phyloP scores from a whole-genome alignment of 1,140 invertebrate genomes.

The Drosophila micromelanica region DNA sequence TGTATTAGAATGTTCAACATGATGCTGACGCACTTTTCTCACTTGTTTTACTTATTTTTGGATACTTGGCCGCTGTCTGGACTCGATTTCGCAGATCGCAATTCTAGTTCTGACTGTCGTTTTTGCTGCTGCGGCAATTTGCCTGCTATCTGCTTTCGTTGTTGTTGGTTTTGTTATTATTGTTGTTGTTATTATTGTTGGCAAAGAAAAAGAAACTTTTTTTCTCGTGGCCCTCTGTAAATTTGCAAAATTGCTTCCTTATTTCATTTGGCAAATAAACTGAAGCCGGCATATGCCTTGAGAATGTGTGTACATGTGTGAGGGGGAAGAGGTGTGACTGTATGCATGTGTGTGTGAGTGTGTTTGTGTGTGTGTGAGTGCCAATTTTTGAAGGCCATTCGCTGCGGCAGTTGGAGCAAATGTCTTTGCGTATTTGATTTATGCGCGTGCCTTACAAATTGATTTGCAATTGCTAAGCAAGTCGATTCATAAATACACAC shows the following conservation, averaged over 20 bases:
- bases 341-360: slow-evolving; percentile 15
- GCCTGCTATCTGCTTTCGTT: slow-evolving; percentile 13
- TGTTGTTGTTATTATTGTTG: slow-evolving; percentile 32
- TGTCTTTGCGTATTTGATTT: slow-evolving; percentile 64
- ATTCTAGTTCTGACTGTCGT: slow-evolving; percentile 19
- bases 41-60: slow-evolving; percentile 17
- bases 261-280: slow-evolving; percentile 81
- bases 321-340: neutral
- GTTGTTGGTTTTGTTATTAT: slow-evolving; percentile 11
- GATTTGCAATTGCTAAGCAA: slow-evolving; percentile 71
- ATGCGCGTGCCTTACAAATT: slow-evolving; percentile 66
- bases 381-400: slow-evolving; percentile 63
- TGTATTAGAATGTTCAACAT: neutral
- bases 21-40: neutral
- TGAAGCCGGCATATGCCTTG: slow-evolving; percentile 33
- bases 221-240: slow-evolving; percentile 54
- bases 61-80: slow-evolving; percentile 21
- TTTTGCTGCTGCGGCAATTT: slow-evolving; percentile 41
- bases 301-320: neutral
- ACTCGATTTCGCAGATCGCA: slow-evolving; percentile 35
- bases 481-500: slow-evolving; percentile 25
- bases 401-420: slow-evolving; percentile 62
- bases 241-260: slow-evolving; percentile 81
- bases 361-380: slow-evolving; percentile 14
- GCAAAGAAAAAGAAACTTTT: slow-evolving; percentile 42